Base-by-base conservation (phyloP, 1,140 invertebrate genomes). In the Lepidurus apus region DNA sequence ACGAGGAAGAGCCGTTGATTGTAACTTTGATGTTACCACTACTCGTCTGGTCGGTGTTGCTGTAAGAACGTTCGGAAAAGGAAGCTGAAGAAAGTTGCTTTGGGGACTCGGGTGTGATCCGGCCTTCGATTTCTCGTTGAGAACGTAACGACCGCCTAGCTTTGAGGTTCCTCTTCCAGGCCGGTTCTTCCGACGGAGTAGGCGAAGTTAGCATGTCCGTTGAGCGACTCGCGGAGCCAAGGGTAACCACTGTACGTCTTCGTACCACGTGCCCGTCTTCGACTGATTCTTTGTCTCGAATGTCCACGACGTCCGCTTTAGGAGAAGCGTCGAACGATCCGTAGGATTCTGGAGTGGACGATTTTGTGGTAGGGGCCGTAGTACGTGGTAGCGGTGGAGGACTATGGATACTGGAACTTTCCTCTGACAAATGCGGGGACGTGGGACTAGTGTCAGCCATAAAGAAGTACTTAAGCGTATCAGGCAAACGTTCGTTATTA, bases 271-370 rank as follows among this genome's bases (percentile, higher is more conserved):
- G 73, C 1, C 78, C 78, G 78, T 79, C 74, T 21, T 79, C 78
- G 7, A 79, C 78, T 21, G 78, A 79, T 42, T 79, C 78, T 26
- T 79, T 79, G 44, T 79, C 78, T 73, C 45, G 65, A 24, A 79
- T 74, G 34, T 79, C 78, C 24, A 79, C 78, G 1, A 79, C 78
- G 13, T 79, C 78, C 73, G 78, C 75, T 44, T 75, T 47, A 5
- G 26, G 21, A 5, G 24, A 73, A 47, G 21, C 44, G 26, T 45
- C 24, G 42, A 34, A 47, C 44, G 76, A 42, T 44, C 13, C 21
- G 75, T 45, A 77, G 7, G 76, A 77, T 17, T 65, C 34, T 34
- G 34, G 53, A 65, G 53, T 11, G 53, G 53, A 65, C 53, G 53
- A 7, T 7, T 65, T 65, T 65, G 17, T 65, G 1, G 13, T 17